These are phyloP conservation scores for Neogobius melanostomus DNA, from an alignment of 2,113 vertebrate genomes.

Conservation along the genomic window DNA sequence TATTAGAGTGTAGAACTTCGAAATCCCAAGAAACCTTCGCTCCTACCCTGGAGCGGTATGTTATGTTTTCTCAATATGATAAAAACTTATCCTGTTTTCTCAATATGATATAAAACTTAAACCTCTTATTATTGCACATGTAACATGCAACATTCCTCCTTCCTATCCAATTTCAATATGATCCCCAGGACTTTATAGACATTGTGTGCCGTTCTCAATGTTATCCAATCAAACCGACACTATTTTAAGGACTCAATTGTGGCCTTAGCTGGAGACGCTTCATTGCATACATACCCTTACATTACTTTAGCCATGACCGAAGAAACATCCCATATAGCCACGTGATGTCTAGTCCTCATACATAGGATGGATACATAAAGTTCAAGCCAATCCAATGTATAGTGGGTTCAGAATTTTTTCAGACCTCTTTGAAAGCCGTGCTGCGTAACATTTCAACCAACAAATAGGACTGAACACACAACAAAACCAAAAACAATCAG, in stretches of 20 bases:
- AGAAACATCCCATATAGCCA: not conserved
- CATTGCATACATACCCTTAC: constrained; percentile 5
- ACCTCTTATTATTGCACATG: constrained; percentile 6
- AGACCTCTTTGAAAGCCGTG: too few relatives aligned
- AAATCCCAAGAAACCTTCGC: constrained; percentile 1
- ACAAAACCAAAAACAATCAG: too few relatives aligned
- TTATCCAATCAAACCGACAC: not conserved
- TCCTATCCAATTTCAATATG: not conserved
- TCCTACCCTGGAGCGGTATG: not conserved
- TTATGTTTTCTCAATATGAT: constrained; percentile 1
- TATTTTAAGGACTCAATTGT: not conserved
- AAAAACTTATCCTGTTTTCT: too few relatives aligned
- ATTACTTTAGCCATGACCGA: not conserved
- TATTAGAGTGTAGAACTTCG: constrained; percentile 16
- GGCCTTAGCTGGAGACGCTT: not conserved
- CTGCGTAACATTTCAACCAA: too few relatives aligned
- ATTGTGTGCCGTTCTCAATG: not conserved
- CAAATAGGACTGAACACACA: too few relatives aligned
- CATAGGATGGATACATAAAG: not conserved
- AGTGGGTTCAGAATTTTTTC: not conserved
- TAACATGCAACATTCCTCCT: constrained; percentile 1
- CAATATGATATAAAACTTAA: constrained; percentile 8
- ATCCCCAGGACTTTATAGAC: not conserved
- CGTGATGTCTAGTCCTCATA: not conserved
- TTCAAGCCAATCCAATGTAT: not conserved